Conservation (phyloP, 2,113 vertebrate species). For the Pluvianellus socialis region DNA sequence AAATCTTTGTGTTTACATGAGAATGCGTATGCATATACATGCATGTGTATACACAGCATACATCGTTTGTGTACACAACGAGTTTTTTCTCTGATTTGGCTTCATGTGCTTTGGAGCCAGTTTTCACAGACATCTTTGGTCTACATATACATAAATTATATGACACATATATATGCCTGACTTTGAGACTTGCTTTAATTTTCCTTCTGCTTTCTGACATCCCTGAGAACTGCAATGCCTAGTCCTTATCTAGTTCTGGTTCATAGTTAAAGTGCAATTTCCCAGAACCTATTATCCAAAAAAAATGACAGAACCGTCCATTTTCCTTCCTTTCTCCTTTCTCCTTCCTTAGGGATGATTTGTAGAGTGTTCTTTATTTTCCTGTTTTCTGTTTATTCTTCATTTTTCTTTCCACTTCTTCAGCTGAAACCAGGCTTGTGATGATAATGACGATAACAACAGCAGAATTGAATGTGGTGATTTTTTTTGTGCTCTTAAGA, state of each 20-base stretch:
- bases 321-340: neutral
- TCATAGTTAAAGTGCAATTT: neutral
- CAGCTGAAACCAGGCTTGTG: neutral
- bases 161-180: neutral
- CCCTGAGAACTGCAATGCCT: neutral
- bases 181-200: neutral
- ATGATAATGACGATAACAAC: neutral
- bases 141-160: neutral
- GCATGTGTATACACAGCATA: rapidly evolving
- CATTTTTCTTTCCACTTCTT: constrained; percentile 2
- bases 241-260: neutral
- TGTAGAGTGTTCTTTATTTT: neutral
- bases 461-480: neutral
- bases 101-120: neutral
- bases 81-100: neutral
- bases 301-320: neutral
- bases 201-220: neutral
- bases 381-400: neutral
- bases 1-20: neutral
- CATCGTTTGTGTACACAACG: neutral
- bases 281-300: neutral
- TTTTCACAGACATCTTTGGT: neutral
- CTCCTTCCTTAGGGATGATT: neutral
- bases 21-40: rapidly evolving
- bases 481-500: neutral